Evolutionary conservation across 1,140 invertebrate species (phyloP).

Genomic region (Orchesella cincta): DNA sequence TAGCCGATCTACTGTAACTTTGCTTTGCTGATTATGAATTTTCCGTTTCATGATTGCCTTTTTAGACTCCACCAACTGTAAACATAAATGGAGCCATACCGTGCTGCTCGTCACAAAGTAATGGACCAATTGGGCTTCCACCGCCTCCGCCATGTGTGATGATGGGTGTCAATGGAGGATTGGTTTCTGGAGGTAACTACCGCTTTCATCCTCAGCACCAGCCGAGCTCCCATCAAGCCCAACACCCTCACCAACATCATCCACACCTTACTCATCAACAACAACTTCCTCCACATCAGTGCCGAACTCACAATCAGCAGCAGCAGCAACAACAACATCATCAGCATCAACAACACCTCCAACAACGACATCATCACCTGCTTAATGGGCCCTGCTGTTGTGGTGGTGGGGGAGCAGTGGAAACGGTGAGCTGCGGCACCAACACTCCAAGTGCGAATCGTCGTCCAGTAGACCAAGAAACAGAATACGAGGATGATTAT

Average conservation of each 20-base stretch:
- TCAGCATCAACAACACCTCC: background rate
- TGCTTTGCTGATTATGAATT: background rate
- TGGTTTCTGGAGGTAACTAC: conserved; percentile 10
- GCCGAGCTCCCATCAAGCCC: background rate
- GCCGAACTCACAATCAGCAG: conserved; percentile 1
- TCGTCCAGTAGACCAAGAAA: background rate
- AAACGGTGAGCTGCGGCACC: background rate
- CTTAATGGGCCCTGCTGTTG: conserved; percentile 17
- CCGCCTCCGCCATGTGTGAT: conserved; percentile 17
- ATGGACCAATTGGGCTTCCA: conserved; percentile 18
- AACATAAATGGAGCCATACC: conserved; percentile 14
- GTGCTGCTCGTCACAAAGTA: background rate
- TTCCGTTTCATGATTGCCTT: background rate
- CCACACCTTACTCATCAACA: background rate
- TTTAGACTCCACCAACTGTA: conserved; percentile 12
- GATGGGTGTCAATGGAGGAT: conserved; percentile 24
- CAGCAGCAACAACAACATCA: background rate
- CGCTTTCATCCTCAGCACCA: conserved; percentile 8
- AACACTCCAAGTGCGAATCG: conserved; percentile 13
- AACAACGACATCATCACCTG: background rate
- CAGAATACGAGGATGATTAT: background rate
- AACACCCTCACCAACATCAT: conserved; percentile 6
- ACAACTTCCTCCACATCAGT: background rate
- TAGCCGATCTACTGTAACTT: background rate
- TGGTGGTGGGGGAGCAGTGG: background rate